These are phyloP conservation scores for Melanotaenia nigrans DNA, from an alignment of 2,797 vertebrate species.

Conservation along the genomic window DNA sequence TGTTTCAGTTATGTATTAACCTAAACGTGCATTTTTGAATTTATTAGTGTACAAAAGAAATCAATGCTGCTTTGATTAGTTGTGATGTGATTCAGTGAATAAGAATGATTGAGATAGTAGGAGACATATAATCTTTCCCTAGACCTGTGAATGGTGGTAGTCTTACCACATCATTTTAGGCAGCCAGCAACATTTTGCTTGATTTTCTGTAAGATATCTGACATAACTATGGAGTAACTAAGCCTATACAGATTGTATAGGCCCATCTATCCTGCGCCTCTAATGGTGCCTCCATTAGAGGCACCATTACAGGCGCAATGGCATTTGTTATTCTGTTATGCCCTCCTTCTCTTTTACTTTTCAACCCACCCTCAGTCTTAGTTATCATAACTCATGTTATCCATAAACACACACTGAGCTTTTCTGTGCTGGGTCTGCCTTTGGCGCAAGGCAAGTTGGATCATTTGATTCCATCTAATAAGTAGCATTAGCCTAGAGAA, in stretches of 20 bases:
- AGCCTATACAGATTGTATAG: constrained; percentile 8
- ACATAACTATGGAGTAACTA: background rate
- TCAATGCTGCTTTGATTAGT: background rate
- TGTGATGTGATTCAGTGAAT: background rate
- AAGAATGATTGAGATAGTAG: background rate
- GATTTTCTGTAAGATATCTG: background rate
- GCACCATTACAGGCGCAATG: constrained; percentile 54
- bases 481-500: constrained; percentile 74
- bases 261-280: constrained; percentile 74
- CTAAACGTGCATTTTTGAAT: background rate
- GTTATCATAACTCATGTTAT: constrained; percentile 17
- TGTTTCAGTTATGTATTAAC: background rate
- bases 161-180: background rate
- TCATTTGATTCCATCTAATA: constrained; percentile 84
- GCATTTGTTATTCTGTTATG: constrained; percentile 54
- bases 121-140: background rate
- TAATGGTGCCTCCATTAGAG: constrained; percentile 22
- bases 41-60: background rate
- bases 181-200: background rate
- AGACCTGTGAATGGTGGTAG: background rate
- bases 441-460: constrained; percentile 73
- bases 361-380: constrained; percentile 19
- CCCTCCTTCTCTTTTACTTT: constrained; percentile 3
- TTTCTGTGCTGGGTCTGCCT: constrained; percentile 56
- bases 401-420: constrained; percentile 35